Percentiles rank a stretch among this genome's conserved stretches.
phyloP scores from a whole-genome alignment of 2,113 vertebrate genomes.

The Bufo bufo region DNA sequence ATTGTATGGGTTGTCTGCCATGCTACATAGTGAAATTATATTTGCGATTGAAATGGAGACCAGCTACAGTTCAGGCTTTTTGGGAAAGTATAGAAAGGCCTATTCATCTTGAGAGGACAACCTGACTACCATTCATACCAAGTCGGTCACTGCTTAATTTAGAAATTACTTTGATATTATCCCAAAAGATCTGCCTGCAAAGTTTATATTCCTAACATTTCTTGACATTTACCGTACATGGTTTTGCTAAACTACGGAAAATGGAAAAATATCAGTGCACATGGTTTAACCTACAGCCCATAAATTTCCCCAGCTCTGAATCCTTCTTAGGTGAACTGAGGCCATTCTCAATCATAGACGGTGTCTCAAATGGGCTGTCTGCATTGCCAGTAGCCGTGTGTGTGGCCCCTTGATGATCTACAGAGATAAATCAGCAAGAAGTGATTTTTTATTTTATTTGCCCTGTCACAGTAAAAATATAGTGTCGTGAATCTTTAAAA shows the following conservation, averaged over 20 bases:
- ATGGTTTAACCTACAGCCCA: not conserved
- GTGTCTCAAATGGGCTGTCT: conserved; percentile 12
- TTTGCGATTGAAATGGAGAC: not conserved
- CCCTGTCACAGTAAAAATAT: conserved; percentile 24
- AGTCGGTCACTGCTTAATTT: not conserved
- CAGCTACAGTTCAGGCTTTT: not conserved
- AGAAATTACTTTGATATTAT: not conserved
- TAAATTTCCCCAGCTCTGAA: conserved; percentile 1
- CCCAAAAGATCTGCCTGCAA: not conserved
- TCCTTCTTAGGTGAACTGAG: conserved; percentile 35
- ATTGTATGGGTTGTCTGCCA: not conserved
- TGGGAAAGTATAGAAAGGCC: not conserved
- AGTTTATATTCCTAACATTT: conserved; percentile 9
- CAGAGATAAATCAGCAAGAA: conserved; percentile 21
- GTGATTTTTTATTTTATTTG: not conserved
- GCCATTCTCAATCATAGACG: conserved; percentile 15
- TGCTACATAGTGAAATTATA: not conserved
- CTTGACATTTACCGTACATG: not conserved
- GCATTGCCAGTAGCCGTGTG: conserved; percentile 22
- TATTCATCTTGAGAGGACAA: not conserved
- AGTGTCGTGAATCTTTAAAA: conserved; percentile 49
- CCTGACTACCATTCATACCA: not conserved
- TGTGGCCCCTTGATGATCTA: conserved; percentile 46
- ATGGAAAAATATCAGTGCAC: conserved; percentile 9
- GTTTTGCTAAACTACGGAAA: not conserved